These are phyloP conservation scores for Merops nubicus DNA, from an alignment of 2,113 vertebrate genomes.

Conservation along the genomic window DNA sequence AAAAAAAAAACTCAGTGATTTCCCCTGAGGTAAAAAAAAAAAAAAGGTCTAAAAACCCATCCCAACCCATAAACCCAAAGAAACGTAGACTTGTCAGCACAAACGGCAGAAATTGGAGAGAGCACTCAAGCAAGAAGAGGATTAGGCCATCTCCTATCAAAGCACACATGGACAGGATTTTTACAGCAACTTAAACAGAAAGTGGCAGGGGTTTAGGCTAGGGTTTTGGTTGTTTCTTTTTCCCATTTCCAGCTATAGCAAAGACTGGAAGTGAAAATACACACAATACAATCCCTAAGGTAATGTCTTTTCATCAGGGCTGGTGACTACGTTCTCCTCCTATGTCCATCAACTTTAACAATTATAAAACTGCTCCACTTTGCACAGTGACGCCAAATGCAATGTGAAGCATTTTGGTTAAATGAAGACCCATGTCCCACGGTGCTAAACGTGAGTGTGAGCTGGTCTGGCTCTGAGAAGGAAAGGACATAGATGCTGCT, in stretches of 20 bases:
- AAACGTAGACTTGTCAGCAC: constrained; percentile 61
- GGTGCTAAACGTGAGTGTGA: rapidly evolving
- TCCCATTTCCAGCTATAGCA: neutral
- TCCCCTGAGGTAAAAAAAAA: constrained; percentile 56
- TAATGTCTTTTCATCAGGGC: neutral
- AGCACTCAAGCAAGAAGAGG: constrained; percentile 68
- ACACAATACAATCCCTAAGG: neutral
- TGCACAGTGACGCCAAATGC: neutral
- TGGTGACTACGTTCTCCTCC: neutral
- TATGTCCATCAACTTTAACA: neutral
- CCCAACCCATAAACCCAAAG: constrained; percentile 50
- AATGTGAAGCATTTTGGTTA: neutral
- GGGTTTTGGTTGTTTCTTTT: neutral
- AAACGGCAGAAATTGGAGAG: constrained; percentile 64
- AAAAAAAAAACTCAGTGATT: constrained; percentile 42
- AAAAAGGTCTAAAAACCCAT: neutral
- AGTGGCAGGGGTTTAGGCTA: neutral
- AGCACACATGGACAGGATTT: constrained; percentile 15
- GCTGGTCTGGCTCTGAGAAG: neutral
- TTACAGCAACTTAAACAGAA: constrained; percentile 44
- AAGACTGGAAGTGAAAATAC: neutral
- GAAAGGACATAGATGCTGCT: rapidly evolving
- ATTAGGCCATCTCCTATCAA: constrained; percentile 67
- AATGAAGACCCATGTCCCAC: rapidly evolving
- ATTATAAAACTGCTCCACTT: neutral